phyloP scores from a whole-genome alignment of 1,140 invertebrate genomes.

The Tetragonula clypearis region DNA sequence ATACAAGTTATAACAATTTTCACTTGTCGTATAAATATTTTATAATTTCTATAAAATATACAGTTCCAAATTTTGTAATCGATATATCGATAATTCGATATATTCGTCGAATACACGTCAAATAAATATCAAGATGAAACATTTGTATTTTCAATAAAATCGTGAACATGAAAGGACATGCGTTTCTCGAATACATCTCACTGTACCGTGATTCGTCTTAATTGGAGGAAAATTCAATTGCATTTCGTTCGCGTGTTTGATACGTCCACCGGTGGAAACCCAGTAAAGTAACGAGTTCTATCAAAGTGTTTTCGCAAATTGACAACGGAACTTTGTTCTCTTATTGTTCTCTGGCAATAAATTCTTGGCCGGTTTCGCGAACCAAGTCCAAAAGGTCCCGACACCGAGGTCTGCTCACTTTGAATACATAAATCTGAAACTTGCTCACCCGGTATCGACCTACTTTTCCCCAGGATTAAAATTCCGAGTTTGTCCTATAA shows the following conservation, averaged over 20 bases:
- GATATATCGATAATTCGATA: too few relatives aligned
- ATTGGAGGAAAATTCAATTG: neutral
- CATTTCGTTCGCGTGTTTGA: neutral
- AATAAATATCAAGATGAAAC: too few relatives aligned
- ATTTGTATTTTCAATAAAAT: too few relatives aligned
- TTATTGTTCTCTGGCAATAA: neutral
- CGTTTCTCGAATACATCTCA: neutral
- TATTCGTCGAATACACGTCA: too few relatives aligned
- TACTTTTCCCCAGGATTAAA: neutral
- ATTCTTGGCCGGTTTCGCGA: neutral
- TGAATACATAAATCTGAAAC: constrained; percentile 4
- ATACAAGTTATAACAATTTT: too few relatives aligned
- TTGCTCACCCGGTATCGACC: constrained; percentile 2
- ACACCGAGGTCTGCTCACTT: neutral
- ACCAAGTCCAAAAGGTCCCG: neutral
- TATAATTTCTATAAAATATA: too few relatives aligned
- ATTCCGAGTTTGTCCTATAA: neutral
- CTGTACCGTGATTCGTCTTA: neutral
- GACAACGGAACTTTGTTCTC: neutral
- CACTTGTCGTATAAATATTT: too few relatives aligned
- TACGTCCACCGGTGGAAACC: neutral
- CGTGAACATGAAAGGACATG: neutral
- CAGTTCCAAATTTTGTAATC: too few relatives aligned
- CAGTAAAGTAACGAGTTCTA: neutral
- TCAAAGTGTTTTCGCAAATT: constrained; percentile 1